Evolutionary conservation across 2,113 vertebrate genomes (phyloP).

Genomic region (Pelvicachromis taeniatus): DNA sequence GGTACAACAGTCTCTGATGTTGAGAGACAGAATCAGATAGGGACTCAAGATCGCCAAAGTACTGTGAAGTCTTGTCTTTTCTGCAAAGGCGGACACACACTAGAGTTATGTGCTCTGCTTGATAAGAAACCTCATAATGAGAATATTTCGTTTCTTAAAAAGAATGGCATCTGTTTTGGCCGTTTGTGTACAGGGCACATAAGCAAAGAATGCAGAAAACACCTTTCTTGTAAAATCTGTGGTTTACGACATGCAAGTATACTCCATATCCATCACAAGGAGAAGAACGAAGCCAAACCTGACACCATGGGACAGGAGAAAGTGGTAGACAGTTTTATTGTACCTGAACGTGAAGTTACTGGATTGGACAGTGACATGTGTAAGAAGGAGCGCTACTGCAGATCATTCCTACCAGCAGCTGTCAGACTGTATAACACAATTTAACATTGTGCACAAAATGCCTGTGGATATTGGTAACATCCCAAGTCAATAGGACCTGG

Average conservation of each 20-base stretch:
- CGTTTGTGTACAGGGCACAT: not conserved
- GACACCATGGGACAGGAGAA: too few species aligned
- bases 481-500: not conserved
- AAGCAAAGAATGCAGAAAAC: not conserved
- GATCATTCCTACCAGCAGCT: too few species aligned
- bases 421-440: too few species aligned
- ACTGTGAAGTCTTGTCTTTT: not conserved
- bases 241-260: not conserved
- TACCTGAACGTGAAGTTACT: not conserved
- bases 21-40: not conserved
- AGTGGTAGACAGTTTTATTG: too few species aligned
- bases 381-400: too few species aligned
- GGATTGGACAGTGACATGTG: not conserved
- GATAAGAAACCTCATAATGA: not conserved
- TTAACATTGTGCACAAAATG: not conserved
- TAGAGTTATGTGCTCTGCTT: not conserved
- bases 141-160: not conserved
- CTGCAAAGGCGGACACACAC: not conserved
- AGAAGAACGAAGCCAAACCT: too few species aligned
- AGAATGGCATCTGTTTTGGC: not conserved
- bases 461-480: not conserved
- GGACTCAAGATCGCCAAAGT: not conserved
- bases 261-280: fast-evolving
- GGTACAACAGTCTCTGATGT: not conserved
- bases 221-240: not conserved